These are phyloP conservation scores for Hippoglossus stenolepis DNA, from an alignment of 2,113 vertebrate species.

Conservation along the genomic window DNA sequence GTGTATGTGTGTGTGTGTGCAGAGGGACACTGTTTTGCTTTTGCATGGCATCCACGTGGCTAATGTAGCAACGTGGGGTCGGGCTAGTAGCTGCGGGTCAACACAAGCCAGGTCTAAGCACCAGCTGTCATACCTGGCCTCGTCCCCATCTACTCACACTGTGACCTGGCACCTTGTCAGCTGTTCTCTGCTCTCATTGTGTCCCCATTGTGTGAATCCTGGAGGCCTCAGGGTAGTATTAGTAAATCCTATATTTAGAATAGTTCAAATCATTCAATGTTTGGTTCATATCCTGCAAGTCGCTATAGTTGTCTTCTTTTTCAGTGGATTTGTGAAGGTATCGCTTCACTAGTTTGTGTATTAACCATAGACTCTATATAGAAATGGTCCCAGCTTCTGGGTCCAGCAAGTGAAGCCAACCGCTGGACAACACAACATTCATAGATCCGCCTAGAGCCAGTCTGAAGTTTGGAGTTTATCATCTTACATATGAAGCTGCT, in stretches of 20 bases:
- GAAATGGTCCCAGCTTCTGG: too few relatives aligned
- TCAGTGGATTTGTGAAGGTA: background rate
- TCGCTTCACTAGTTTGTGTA: background rate
- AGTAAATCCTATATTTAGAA: too few relatives aligned
- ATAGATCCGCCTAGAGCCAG: too few relatives aligned
- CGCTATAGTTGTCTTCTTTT: background rate
- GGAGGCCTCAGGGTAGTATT: background rate
- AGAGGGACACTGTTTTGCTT: slow-evolving; percentile 42
- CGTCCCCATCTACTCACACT: slow-evolving; percentile 34
- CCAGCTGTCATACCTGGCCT: slow-evolving; percentile 70
- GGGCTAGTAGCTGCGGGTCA: slow-evolving; percentile 26
- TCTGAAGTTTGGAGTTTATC: too few relatives aligned
- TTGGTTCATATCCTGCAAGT: too few relatives aligned
- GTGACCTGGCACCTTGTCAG: slow-evolving; percentile 54
- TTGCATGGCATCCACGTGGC: slow-evolving; percentile 43
- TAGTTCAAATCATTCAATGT: too few relatives aligned
- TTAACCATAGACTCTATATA: too few relatives aligned
- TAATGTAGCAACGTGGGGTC: slow-evolving; percentile 49
- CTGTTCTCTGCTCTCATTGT: background rate
- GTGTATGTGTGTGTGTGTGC: slow-evolving; percentile 15
- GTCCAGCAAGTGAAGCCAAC: too few relatives aligned
- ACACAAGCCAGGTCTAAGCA: slow-evolving; percentile 34
- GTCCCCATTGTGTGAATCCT: background rate
- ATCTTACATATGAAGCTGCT: too few relatives aligned
- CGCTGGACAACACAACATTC: too few relatives aligned